Conservation (phyloP, 1,140 invertebrate genomes). For the Drosophila pseudoobscura region DNA sequence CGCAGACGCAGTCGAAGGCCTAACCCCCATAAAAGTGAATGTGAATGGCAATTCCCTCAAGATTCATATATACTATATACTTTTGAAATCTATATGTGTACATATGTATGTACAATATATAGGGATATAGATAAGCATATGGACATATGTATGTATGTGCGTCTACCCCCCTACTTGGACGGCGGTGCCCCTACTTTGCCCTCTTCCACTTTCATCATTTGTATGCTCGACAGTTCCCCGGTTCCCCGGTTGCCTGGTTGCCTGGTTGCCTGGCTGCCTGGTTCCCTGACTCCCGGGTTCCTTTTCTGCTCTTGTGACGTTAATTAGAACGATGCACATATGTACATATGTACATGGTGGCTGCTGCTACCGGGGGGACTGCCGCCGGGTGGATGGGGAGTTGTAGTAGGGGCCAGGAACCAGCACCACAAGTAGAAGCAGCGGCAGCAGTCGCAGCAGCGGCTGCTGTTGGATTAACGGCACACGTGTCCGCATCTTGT, state of each 20-base stretch:
- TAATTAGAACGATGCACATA: slow-evolving; percentile 73
- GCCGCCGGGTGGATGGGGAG: slow-evolving; percentile 14
- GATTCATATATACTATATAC: slow-evolving; percentile 7
- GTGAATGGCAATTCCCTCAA: slow-evolving; percentile 42
- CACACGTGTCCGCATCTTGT: slow-evolving; percentile 76
- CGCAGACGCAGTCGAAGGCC: slow-evolving; percentile 36
- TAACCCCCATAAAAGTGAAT: slow-evolving; percentile 36
- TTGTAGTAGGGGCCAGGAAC: neutral
- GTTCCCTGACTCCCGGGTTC: slow-evolving; percentile 30
- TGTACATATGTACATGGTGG: slow-evolving; percentile 48
- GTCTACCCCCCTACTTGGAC: slow-evolving; percentile 27
- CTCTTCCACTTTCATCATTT: slow-evolving; percentile 57
- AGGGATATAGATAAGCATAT: neutral
- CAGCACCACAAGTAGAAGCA: slow-evolving; percentile 9
- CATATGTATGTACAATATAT: slow-evolving; percentile 8
- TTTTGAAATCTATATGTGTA: slow-evolving; percentile 33
- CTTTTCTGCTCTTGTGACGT: slow-evolving; percentile 54
- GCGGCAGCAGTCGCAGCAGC: neutral
- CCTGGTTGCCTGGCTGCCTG: slow-evolving; percentile 3
- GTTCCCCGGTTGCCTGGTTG: slow-evolving; percentile 22
- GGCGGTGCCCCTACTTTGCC: neutral
- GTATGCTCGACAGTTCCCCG: slow-evolving; percentile 19
- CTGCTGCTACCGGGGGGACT: slow-evolving; percentile 36
- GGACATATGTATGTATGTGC: slow-evolving; percentile 24
- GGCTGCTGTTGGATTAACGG: slow-evolving; percentile 67